Evolutionary conservation across 2,113 vertebrate species (phyloP), one percentile per base, ranked within the genome.

Genomic region (Myrmecobius fasciatus): DNA sequence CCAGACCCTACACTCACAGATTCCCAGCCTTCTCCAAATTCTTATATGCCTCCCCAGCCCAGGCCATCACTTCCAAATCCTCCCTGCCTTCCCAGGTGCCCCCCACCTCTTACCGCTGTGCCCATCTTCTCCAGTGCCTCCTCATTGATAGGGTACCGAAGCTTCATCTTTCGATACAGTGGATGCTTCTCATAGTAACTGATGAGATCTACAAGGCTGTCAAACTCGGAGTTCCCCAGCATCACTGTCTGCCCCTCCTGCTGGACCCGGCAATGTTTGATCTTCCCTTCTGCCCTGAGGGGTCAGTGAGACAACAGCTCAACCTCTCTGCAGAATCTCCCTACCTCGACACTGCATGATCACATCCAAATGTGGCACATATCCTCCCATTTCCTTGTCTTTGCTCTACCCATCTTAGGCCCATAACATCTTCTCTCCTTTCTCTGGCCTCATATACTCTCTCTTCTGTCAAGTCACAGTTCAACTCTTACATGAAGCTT

Each of bases 121-220:
- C 99, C 99, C 0, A 99, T 99, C 98, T 99, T 99, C 98, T 99
- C 99, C 98, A 99, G 98, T 0, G 99, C 99, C 98, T 99, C 99
- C 98, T 99, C 99, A 0, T 99, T 99, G 98, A 99, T 99, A 96
- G 99, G 99, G 93, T 99, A 99, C 67, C 99, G 99, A 95, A 99
- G 98, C 97, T 99, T 99, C 99, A 99, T 99, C 98, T 99, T 99
- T 93, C 99, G 99, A 98, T 99, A 99, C 56, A 99, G 98, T 0
- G 99, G 99, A 36, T 99, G 99, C 97, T 99, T 99, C 98, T 99
- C 99, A 0, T 99, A 99, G 98, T 99, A 99, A 97, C 99, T 99
- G 98, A 99, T 99, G 95, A 99, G 98, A 97, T 99, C 99, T 31
- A 99, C 99, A 0, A 99, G 98, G 98, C 99, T 99, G 98, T 99